phyloP scores from a whole-genome alignment of 53 echinoderm and acorn worm genomes.

The Patiria pectinifera region DNA sequence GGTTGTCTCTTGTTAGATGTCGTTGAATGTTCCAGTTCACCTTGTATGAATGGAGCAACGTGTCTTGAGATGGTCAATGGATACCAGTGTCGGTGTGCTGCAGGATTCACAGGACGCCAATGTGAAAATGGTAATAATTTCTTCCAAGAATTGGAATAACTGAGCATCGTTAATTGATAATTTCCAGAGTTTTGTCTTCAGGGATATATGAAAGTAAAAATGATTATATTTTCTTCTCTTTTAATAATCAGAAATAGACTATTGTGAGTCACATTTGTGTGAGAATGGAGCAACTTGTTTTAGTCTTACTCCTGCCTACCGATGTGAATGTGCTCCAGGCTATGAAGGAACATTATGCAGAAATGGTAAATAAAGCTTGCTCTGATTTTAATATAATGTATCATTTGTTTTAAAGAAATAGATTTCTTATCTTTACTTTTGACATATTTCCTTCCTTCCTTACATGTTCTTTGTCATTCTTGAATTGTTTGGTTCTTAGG shows the following conservation, averaged over 20 bases:
- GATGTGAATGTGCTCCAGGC: constrained; percentile 63
- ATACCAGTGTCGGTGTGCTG: constrained; percentile 37
- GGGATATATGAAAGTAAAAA: no score
- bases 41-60: constrained; percentile 43
- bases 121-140: constrained; percentile 37
- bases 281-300: constrained; percentile 54
- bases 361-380: constrained; percentile 3
- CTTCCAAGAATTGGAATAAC: background rate
- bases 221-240: background rate
- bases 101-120: constrained; percentile 31
- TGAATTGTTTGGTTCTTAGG: no score
- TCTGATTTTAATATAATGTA: background rate
- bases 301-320: constrained; percentile 27
- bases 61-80: constrained; percentile 28
- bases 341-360: constrained; percentile 44
- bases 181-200: no score
- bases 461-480: no score
- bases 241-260: background rate
- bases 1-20: background rate
- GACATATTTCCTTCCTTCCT: no score
- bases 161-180: background rate
- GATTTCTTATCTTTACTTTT: no score
- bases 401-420: no score
- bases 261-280: constrained; percentile 20
- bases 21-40: constrained; percentile 13